Evolutionary conservation across 2,797 vertebrate species (phyloP), one percentile per base, ranked within the genome.

Genomic region (Lepilemur septentrionalis): DNA sequence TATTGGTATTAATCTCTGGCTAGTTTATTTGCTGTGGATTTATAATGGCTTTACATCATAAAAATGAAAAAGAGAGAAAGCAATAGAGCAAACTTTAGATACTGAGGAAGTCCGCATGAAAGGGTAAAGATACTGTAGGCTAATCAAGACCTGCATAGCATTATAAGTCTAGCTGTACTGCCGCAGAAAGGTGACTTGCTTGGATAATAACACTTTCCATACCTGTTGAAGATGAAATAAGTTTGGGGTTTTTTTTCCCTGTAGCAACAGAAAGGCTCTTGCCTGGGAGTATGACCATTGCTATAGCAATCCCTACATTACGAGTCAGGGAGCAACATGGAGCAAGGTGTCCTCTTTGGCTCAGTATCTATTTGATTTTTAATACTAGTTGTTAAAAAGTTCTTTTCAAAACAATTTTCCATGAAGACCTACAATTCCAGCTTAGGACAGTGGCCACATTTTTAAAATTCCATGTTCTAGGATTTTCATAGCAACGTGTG

Each of bases 11-110:
- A 94, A 97, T 97, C 89, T 92, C 84, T 88, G 55, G 65, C 55
- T 96, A 75, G 89, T 97, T 97, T 94, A 90, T 92, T 96, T 96
- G 70, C 86, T 94, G 17, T 78, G 75, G 55, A 91, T 94, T 93
- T 95, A 93, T 91, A 97, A 91, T 96, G 83, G 78, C 55, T 96
- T 88, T 83, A 63, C 63, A 86, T 78, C 86, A 84, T 80, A 82
- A 96, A 93, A 78, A 93, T 92, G 22, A 78, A 91, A 80, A 73
- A 76, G 1, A 90, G 59, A 28, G 55, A 52, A 57, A 85, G n/a
- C 28, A 73, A 30, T 30, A 57, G 75, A 86, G 15, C 10, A 72
- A 89, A 89, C 48, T 76, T 87, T 70, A 89, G 79, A 61, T 46
- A n/a, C 65, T 52, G 38, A 73, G 32, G 41, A 92, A 28, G 48